Evolutionary conservation across 2,113 vertebrate genomes (phyloP).

Genomic region (Marmota flaviventris): DNA sequence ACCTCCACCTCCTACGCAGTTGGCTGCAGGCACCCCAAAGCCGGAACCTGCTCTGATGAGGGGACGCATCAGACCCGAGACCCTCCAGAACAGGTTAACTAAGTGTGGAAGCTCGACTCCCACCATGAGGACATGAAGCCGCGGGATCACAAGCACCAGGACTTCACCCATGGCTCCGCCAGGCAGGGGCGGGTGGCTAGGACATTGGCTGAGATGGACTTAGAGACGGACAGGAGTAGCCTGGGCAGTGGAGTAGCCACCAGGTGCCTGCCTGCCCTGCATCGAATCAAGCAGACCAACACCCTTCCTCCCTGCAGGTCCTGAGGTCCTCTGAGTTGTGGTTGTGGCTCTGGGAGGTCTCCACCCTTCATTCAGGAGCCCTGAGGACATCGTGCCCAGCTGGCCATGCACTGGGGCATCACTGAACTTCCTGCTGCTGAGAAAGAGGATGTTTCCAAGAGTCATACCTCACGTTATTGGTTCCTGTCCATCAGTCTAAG

Average conservation of each 20-base stretch:
- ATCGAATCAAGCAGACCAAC: fast-evolving
- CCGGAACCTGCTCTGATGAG: not conserved
- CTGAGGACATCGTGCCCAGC: not conserved
- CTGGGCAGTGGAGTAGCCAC: not conserved
- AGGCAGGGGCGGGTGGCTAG: not conserved
- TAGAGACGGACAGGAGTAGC: not conserved
- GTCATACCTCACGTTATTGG: not conserved
- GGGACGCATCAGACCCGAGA: not conserved
- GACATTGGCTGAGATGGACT: not conserved
- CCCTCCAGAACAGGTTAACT: no score
- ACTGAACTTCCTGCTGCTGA: not conserved
- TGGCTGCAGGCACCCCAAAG: no score
- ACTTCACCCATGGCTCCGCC: not conserved
- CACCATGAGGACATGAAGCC: not conserved
- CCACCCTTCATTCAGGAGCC: not conserved
- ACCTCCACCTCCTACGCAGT: no score
- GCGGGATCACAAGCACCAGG: fast-evolving
- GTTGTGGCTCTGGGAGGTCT: no score
- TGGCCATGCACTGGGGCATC: not conserved
- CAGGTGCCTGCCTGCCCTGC: not conserved
- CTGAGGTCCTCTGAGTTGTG: no score
- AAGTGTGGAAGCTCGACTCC: not conserved
- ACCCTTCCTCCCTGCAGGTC: not conserved
- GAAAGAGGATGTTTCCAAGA: not conserved
- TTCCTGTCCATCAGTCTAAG: not conserved